A percentile compares a stretch with the other conserved stretches of the same genome.
phyloP scores from a whole-genome alignment of 2,113 vertebrate genomes.

The Tauraco erythrolophus region DNA sequence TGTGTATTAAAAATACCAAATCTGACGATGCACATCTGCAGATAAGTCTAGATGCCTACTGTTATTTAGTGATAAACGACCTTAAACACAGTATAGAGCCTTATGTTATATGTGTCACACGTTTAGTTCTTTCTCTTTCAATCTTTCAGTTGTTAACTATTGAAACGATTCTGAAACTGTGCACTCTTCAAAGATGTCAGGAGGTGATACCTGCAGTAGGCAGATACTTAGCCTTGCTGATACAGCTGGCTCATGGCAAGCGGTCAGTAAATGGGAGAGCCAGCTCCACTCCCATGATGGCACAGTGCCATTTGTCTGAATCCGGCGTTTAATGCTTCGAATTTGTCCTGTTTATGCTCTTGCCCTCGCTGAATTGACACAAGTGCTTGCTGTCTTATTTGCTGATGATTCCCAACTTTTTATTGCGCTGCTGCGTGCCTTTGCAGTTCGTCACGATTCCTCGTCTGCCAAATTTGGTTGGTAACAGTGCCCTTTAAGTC shows the following conservation, averaged over 20 bases:
- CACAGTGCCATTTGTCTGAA: background rate
- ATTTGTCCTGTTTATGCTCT: background rate
- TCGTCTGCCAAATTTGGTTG: conserved; percentile 58
- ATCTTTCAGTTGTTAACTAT: background rate
- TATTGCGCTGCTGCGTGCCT: conserved; percentile 40
- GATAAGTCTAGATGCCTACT: background rate
- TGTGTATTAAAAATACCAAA: background rate
- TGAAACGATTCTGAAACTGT: background rate
- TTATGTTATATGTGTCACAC: rapidly evolving
- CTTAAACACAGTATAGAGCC: background rate
- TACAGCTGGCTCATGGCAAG: background rate
- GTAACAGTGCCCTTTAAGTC: conserved; percentile 51
- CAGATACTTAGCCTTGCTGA: background rate
- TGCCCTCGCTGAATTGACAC: background rate
- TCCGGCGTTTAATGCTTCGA: background rate
- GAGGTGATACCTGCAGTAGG: background rate
- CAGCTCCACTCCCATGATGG: background rate
- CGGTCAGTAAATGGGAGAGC: background rate
- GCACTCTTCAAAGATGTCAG: background rate
- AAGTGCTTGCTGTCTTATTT: background rate
- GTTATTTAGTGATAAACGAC: background rate
- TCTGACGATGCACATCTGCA: background rate
- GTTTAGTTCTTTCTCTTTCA: background rate
- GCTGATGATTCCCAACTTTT: conserved; percentile 38
- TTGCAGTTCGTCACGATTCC: conserved; percentile 51